These are phyloP conservation scores for Cryptotis parvus DNA, from an alignment of 2,113 vertebrate genomes.

Conservation along the genomic window DNA sequence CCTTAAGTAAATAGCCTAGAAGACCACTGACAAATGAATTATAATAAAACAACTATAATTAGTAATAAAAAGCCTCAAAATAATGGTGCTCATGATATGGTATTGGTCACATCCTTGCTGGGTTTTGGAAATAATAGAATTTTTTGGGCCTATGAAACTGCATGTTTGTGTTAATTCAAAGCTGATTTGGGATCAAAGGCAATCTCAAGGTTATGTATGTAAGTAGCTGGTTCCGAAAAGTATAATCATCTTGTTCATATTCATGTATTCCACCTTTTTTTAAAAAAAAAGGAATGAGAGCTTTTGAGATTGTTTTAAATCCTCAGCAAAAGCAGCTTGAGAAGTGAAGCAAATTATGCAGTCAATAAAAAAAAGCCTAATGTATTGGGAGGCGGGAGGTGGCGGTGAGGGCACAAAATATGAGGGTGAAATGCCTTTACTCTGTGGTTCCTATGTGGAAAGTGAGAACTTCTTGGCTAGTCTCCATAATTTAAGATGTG, in stretches of 20 bases:
- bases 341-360: slow-evolving; percentile 1
- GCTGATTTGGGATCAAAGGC: slow-evolving; percentile 86
- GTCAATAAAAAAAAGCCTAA: neutral
- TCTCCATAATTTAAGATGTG: neutral
- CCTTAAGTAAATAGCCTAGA: slow-evolving; percentile 79
- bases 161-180: slow-evolving; percentile 87
- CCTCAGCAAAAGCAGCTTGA: neutral
- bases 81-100: slow-evolving; percentile 82
- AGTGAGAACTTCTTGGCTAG: neutral
- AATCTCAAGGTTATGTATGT: slow-evolving; percentile 85
- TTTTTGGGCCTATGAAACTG: slow-evolving; percentile 72
- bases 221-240: slow-evolving; percentile 77
- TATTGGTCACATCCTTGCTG: slow-evolving; percentile 73
- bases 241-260: slow-evolving; percentile 51
- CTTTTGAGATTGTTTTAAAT: neutral
- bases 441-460: neutral
- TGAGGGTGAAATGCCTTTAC: neutral
- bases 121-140: slow-evolving; percentile 82
- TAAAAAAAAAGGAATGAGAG: neutral
- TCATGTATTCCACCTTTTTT: slow-evolving; percentile 33
- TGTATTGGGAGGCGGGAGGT: neutral
- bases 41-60: slow-evolving; percentile 85
- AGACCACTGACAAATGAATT: slow-evolving; percentile 81
- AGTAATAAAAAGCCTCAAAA: slow-evolving; percentile 85
- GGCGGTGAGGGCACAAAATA: neutral